Conservation (phyloP, 2,113 vertebrate species). For the Takifugu bimaculatus region DNA sequence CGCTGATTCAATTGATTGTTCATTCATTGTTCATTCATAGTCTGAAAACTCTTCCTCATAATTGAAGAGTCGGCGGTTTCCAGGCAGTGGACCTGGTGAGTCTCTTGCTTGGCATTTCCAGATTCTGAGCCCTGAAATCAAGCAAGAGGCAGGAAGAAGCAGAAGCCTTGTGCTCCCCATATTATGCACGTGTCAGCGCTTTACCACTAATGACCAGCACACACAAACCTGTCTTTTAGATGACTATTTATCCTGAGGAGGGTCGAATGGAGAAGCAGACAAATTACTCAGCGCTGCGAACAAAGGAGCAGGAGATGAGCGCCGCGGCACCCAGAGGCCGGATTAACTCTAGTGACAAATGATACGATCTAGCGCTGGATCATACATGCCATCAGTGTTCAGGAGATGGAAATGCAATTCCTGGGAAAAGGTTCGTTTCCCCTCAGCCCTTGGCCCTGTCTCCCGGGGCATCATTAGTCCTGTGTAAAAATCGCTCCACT, state of each 20-base stretch:
- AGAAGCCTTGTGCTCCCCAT: conserved; percentile 16
- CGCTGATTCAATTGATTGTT: conserved; percentile 64
- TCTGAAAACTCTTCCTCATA: conserved; percentile 14
- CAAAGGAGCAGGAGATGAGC: conserved; percentile 17
- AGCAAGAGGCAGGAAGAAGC: background rate
- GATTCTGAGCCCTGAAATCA: conserved; percentile 8
- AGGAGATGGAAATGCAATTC: conserved; percentile 41
- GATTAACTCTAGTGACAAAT: conserved; percentile 65
- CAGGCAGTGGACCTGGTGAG: conserved; percentile 39
- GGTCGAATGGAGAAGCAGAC: conserved; percentile 61
- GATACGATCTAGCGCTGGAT: conserved; percentile 37
- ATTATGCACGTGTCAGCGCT: conserved; percentile 51
- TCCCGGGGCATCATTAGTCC: conserved; percentile 61
- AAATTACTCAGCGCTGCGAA: conserved; percentile 59
- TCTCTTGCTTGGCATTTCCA: conserved; percentile 25
- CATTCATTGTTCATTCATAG: too few relatives aligned
- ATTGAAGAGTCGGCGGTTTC: conserved; percentile 61
- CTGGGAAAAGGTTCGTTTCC: conserved; percentile 44
- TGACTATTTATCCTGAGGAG: conserved; percentile 49
- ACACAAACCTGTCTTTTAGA: conserved; percentile 52
- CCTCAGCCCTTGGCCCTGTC: conserved; percentile 30
- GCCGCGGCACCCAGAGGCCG: conserved; percentile 28
- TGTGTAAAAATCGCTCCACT: conserved; percentile 9
- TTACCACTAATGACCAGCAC: conserved; percentile 33
- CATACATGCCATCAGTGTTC: conserved; percentile 55